Base-by-base conservation (phyloP, 2,113 vertebrate species). In the Syngnathus scovelli region DNA sequence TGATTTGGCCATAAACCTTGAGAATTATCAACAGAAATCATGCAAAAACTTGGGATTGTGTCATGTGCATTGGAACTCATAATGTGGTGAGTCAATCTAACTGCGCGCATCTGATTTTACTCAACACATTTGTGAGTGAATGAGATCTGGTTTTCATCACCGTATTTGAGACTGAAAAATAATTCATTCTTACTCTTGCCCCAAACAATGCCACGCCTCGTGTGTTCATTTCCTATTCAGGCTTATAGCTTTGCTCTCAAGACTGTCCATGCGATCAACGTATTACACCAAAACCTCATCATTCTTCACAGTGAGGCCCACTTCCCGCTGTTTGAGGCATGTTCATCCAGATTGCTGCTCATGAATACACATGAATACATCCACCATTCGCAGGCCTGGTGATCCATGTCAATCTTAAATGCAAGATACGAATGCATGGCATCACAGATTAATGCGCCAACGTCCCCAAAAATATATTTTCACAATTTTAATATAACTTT, bases 231-330 rank as follows among this genome's bases (percentile, higher is more conserved):
- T 52, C 49, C 49, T n/a, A n/a, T 52, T 52, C 49, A 52, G 21
- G 7, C 19, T 21, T 52, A 10, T n/a, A 51, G 19, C 7, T n/a
- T 51, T 9, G 48, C 19, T n/a, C 7, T 51, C 48, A 51, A 19
- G 46, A 89, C 89, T 90, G 89, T 74, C 85, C 91, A 86, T 67
- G 70, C 78, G 80, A 94, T 95, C 92, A 88, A 91, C 90, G 91
- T 89, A 92, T 92, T 92, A 90, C 83, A 86, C 88, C 80, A 90
- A 91, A 90, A 88, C 89, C 83, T 91, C 91, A 91, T 94, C 88
- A 83, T 90, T 95, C 91, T 92, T 90, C 72, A 69, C 82, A 84
- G 85, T 79, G 86, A 92, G 89, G 89, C 91, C 91, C 88, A 87
- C 80, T 83, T 85, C 83, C 86, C 86, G 86, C 67, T 37, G 15